Base-by-base conservation (phyloP, 2,888 invertebrate genomes). In the Calameuta filiformis region DNA sequence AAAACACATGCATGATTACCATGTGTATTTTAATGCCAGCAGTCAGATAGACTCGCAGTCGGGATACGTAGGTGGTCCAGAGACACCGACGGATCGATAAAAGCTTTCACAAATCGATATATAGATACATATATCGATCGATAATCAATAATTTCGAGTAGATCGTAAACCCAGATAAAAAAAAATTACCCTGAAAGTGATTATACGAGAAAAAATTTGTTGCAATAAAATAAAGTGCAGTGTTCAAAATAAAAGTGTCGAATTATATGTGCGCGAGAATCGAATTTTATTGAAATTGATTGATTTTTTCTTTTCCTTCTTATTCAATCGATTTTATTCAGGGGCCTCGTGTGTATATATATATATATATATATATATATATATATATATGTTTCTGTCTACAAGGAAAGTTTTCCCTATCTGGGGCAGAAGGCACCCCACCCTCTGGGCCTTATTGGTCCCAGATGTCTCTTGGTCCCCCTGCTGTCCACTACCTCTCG, bases 361-460 rank as follows among this genome's bases (percentile, higher is more conserved):
- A 30, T 73, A 56, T 73, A 76, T 56, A 71, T 40, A 40, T 15
- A 40, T 2, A 23, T 23, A 71, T 73, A 30, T 73, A 56, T 73
- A 76, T 56, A 71, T 40, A 40, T 15, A 40, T 2, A 23, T 23
- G 6, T 56, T 4, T 56, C 23, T 23, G 56, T 23, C 56, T 56
- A 87, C 82, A 82, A 83, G 86, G 83, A 85, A 87, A 88, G 87
- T 84, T 81, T 84, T 84, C 80, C 77, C 80, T 84, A 86, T 83
- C 87, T 85, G 87, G 86, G 86, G 84, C 86, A 85, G 76, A 76
- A 79, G 81, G 75, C 73, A 79, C 79, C 77, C 71, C 71, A 71
- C 71, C 71, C 71, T 31, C 33, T 71, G 31, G 71, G 12, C 33
- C 34, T 34, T 71, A 12, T 30, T 34, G 71, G 71, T 31, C 33